Evolutionary conservation across 2,888 invertebrate genomes (phyloP).

Genomic region (Oligia latruncula): DNA sequence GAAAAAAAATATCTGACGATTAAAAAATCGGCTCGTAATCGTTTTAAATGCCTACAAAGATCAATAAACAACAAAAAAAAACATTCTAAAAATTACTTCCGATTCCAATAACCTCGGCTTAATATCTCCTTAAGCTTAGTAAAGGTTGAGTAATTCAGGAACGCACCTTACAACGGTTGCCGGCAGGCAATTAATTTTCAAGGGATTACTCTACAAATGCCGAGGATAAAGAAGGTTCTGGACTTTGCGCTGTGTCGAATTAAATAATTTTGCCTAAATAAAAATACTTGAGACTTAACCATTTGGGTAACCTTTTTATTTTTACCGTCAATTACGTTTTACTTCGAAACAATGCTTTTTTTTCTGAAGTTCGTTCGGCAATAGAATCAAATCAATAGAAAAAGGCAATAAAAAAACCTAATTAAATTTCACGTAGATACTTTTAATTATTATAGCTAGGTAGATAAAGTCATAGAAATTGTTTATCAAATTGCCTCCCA

Average conservation of each 20-base stretch:
- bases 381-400: background rate
- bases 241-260: constrained; percentile 77
- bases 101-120: constrained; percentile 66
- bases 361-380: background rate
- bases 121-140: constrained; percentile 75
- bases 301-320: constrained; percentile 51
- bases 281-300: constrained; percentile 63
- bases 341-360: background rate
- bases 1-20: background rate
- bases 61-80: constrained; percentile 14
- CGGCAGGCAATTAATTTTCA: constrained; percentile 86
- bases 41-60: background rate
- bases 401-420: background rate
- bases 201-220: constrained; percentile 87
- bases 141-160: constrained; percentile 75
- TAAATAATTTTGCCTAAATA: constrained; percentile 78
- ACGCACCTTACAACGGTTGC: constrained; percentile 73
- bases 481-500: background rate
- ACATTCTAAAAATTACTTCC: constrained; percentile 18
- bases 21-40: background rate
- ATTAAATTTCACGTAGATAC: background rate
- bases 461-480: background rate
- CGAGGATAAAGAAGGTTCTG: constrained; percentile 80
- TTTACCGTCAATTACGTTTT: constrained; percentile 6
- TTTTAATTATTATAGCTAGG: background rate